Percentiles rank a stretch among this genome's conserved stretches.
These are phyloP conservation scores for Syrmaticus mikado DNA, from an alignment of 2,113 vertebrate species.

Conservation along the genomic window DNA sequence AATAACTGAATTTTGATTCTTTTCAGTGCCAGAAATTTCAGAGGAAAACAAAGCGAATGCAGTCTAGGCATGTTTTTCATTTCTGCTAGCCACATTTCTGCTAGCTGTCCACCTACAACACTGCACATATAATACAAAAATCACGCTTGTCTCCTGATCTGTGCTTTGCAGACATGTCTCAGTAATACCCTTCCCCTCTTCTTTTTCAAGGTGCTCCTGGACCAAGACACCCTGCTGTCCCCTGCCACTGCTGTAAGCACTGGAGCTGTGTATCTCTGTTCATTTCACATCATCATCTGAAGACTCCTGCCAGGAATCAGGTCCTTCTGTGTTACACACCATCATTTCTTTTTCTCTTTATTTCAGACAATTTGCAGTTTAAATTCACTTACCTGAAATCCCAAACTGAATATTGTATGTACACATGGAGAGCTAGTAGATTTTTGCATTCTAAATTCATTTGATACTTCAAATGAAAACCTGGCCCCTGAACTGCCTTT, in stretches of 20 bases:
- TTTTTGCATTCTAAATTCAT: background rate
- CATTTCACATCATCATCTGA: background rate
- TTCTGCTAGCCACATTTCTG: background rate
- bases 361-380: slow-evolving; percentile 4
- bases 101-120: background rate
- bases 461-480: slow-evolving; percentile 1
- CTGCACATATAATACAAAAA: background rate
- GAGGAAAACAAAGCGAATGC: background rate
- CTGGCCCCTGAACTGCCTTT: background rate
- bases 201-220: background rate
- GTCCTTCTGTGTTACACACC: background rate
- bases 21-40: background rate
- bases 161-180: background rate
- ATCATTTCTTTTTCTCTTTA: slow-evolving; percentile 10
- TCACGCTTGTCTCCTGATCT: background rate
- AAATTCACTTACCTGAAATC: background rate
- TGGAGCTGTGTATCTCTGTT: background rate
- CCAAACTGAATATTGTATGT: background rate
- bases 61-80: background rate
- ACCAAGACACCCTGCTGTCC: background rate
- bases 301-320: background rate
- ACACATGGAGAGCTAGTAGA: background rate
- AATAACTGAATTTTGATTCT: background rate
- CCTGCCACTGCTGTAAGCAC: background rate
- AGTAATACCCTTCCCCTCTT: background rate